Evolutionary conservation across 2,797 vertebrate genomes (phyloP), one percentile per base, ranked within the genome.

Genomic region (Sebastes trivittatus): DNA sequence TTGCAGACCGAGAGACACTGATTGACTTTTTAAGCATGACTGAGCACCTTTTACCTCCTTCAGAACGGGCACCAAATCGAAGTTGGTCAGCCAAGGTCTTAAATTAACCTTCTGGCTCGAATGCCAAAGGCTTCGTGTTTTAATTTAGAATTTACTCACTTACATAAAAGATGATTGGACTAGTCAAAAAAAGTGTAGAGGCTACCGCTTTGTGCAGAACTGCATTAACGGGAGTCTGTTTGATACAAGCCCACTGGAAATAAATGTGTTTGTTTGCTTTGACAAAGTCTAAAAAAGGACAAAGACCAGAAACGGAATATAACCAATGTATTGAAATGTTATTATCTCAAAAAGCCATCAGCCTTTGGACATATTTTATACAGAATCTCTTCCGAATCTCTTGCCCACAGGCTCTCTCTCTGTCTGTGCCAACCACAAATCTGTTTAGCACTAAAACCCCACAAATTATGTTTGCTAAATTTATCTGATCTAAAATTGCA

Each of bases 11-110:
- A 29, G 70, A 64, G 59, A 65, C 49, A 46, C 64, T 62, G 72
- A 61, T 20, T 65, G 58, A 52, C 63, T 86, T 80, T 66, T 84
- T 59, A 89, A 84, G 89, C 87, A 84, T 90, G 88, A 92, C 89
- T 74, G 80, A 86, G 81, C 62, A 77, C 71, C 68, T 87, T 89
- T 78, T 76, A 77, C 64, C 68, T 72, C 56, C 69, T 52, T 27
- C 62, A 70, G 46, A 80, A 62, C 18, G 46, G 86, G 83, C 72
- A 78, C 60, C 46, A 42, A 84, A 83, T 63, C 55, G 18, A 85
- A 82, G 72, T 72, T 63, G 81, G 67, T 67, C 83, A 75, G 86
- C 78, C 87, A 75, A 72, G 36, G 58, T 60, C 77, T 84, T 68
- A 82, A 88, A 85, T 82, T 58, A 78, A 86, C 68, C 78, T 70